These are phyloP conservation scores for Gonatopus flavifemur DNA, from an alignment of 1,140 invertebrate genomes.

Conservation along the genomic window DNA sequence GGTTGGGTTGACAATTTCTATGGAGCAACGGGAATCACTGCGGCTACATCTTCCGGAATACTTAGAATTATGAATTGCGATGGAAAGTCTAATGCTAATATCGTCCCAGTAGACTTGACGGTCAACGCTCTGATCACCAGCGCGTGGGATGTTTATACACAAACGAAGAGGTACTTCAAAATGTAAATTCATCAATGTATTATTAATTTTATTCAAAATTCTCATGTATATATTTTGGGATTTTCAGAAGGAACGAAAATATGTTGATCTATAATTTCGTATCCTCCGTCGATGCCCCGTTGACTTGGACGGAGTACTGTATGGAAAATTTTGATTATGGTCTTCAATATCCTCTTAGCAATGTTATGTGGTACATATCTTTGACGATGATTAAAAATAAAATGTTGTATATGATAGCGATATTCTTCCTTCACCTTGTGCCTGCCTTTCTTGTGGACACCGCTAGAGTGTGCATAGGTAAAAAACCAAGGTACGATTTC, in stretches of 20 bases:
- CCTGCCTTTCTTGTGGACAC: slow-evolving; percentile 66
- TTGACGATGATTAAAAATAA: slow-evolving; percentile 61
- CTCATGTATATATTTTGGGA: neutral
- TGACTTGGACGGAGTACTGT: slow-evolving; percentile 68
- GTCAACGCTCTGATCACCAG: slow-evolving; percentile 75
- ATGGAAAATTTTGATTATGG: slow-evolving; percentile 55
- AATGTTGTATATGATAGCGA: slow-evolving; percentile 57
- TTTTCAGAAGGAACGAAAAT: slow-evolving; percentile 44
- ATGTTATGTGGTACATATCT: slow-evolving; percentile 63
- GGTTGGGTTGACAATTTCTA: slow-evolving; percentile 85
- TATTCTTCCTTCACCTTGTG: slow-evolving; percentile 63
- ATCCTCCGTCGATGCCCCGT: slow-evolving; percentile 66
- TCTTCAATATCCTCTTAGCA: slow-evolving; percentile 58
- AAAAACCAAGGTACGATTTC: slow-evolving; percentile 67
- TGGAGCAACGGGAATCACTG: slow-evolving; percentile 67
- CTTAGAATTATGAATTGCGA: slow-evolving; percentile 67
- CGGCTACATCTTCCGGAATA: slow-evolving; percentile 65
- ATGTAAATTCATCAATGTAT: neutral
- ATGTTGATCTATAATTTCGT: slow-evolving; percentile 56
- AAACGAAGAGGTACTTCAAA: slow-evolving; percentile 36
- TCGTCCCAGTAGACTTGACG: slow-evolving; percentile 78
- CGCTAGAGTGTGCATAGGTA: slow-evolving; percentile 59
- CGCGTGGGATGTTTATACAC: slow-evolving; percentile 67
- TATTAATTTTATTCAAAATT: neutral
- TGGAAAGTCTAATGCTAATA: slow-evolving; percentile 63